Conservation (phyloP, 1,140 invertebrate genomes). For the Vollenhovia emeryi region DNA sequence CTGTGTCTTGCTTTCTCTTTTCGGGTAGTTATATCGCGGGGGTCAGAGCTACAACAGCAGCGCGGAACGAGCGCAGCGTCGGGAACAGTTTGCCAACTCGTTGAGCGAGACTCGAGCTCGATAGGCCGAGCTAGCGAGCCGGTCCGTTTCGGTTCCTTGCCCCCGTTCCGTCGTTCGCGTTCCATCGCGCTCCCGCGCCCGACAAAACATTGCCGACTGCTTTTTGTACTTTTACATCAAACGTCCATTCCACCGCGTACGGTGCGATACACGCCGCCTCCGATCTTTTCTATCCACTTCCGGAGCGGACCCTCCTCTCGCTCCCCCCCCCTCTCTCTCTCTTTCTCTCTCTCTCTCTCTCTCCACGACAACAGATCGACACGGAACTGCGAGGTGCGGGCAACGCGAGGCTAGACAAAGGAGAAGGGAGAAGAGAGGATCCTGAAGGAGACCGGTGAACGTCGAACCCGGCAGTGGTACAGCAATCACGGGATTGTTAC, state of each 20-base stretch:
- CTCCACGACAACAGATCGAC: constrained; percentile 8
- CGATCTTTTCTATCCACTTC: constrained; percentile 42
- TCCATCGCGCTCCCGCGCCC: constrained; percentile 62
- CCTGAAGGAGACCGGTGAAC: constrained; percentile 63
- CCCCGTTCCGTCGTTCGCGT: constrained; percentile 64
- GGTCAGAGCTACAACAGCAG: constrained; percentile 43
- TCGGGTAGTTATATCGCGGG: constrained; percentile 75
- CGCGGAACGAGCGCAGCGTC: constrained; percentile 58
- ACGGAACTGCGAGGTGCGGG: not conserved
- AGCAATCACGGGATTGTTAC: constrained; percentile 78
- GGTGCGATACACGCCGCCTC: not conserved
- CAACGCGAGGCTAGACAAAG: constrained; percentile 35
- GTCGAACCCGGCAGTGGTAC: constrained; percentile 76
- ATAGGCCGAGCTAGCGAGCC: constrained; percentile 61
- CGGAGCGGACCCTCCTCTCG: not conserved
- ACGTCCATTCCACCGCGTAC: constrained; percentile 42
- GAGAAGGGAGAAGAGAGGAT: constrained; percentile 47
- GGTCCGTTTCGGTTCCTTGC: constrained; percentile 72
- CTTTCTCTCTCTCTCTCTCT: not conserved
- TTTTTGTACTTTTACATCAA: constrained; percentile 77
- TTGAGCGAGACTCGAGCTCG: constrained; percentile 78
- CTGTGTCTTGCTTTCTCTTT: constrained; percentile 63
- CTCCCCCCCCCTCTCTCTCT: not conserved
- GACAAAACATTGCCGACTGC: constrained; percentile 67
- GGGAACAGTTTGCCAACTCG: constrained; percentile 83